phyloP scores from a whole-genome alignment of 2,888 invertebrate genomes.

The Sinopyrophorus schimmeli region DNA sequence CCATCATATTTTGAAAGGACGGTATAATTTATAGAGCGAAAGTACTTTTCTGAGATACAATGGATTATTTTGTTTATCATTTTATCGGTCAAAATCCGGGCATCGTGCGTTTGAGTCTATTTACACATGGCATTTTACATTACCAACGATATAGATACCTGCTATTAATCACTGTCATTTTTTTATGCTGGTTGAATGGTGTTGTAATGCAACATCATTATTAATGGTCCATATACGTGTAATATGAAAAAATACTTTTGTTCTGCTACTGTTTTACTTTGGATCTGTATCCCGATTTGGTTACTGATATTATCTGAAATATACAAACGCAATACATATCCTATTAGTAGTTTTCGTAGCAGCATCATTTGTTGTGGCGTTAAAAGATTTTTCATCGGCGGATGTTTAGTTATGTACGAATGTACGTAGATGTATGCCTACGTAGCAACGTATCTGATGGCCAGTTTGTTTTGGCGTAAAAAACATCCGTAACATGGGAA shows the following conservation, averaged over 20 bases:
- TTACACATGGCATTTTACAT: constrained; percentile 40
- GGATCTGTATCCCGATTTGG: constrained; percentile 20
- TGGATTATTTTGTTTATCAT: constrained; percentile 24
- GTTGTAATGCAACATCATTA: constrained; percentile 46
- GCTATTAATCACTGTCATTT: constrained; percentile 47
- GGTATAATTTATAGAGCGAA: constrained; percentile 13
- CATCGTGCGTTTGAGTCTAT: constrained; percentile 31
- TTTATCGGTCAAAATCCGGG: constrained; percentile 33
- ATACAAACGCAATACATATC: constrained; percentile 23
- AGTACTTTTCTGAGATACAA: constrained; percentile 17
- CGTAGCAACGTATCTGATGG: no score
- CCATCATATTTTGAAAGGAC: constrained; percentile 14
- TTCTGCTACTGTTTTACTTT: constrained; percentile 40
- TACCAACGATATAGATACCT: constrained; percentile 42
- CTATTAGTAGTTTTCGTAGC: constrained; percentile 20
- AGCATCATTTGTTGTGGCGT: constrained; percentile 32
- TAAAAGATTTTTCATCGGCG: constrained; percentile 38
- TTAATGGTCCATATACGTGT: constrained; percentile 44
- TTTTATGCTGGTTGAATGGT: constrained; percentile 41
- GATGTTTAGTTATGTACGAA: constrained; percentile 42
- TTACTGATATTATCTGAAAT: constrained; percentile 23
- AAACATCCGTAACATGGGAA: constrained; percentile 14
- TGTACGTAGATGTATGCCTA: no score
- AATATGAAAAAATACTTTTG: constrained; percentile 40
- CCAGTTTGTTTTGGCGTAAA: constrained; percentile 11